Base-by-base conservation (phyloP, 2,113 vertebrate species). In the Zapornia atra region DNA sequence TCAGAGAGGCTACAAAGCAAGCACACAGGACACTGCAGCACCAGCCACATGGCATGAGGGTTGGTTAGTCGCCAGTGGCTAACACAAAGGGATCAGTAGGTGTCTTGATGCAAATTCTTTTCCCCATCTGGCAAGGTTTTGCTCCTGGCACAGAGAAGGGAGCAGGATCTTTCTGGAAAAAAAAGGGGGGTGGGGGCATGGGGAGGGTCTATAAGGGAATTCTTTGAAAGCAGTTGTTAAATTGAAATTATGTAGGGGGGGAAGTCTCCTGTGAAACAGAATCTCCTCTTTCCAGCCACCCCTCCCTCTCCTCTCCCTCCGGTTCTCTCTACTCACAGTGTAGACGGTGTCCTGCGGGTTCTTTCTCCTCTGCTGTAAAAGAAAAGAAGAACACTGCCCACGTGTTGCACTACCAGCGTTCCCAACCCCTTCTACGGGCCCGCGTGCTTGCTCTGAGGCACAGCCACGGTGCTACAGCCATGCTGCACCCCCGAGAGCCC, bases 291-390 rank as follows among this genome's bases (percentile, higher is more conserved):
- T 66, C 24, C 38, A 79, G 20, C 44, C 24, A 8, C 33, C 46
- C 42, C 57, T 68, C 51, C 60, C n/a, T 16, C 44, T 31, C 25
- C 42, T 15, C 42, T 34, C 5, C 24, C 12, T 48, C n/a, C 61
- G 28, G 21, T 5, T 22, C 34, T n/a, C 33, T 54, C 11, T 84
- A 98, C 98, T 98, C 95, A 98, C 98, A 3, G 97, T 97, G 91
- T 98, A 98, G 71, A 98, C 71, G 2, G 80, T 94, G 31, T 98
- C 98, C 31, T 98, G 97, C 8, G 97, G 96, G 18, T 97, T 96
- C 84, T 92, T 98, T 88, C 96, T 97, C 88, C 97, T 97, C 89
- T 97, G 98, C 95, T 94, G 91, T 65, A 87, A 96, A 86, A 96
- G 16, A 96, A 54, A 94, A 50, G 19, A 24, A 50, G 28, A 56